Percentiles rank a stretch among this genome's conserved stretches.
Evolutionary conservation across 1,140 invertebrate species (phyloP).

Genomic region (Spodoptera litura): DNA sequence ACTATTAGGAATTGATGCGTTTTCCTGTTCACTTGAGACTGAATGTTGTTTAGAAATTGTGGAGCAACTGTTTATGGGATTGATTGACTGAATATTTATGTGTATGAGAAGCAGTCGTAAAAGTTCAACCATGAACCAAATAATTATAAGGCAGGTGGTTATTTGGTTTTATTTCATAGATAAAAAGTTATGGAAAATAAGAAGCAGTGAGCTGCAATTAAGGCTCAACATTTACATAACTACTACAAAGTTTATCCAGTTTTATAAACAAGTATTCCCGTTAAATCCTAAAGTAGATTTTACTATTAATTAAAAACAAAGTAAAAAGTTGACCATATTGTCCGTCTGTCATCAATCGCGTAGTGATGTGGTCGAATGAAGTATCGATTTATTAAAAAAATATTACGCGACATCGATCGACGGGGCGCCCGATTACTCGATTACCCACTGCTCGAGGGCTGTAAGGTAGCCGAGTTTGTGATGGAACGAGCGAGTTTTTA

Average conservation of each 20-base stretch:
- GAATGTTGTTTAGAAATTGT: slow-evolving; percentile 15
- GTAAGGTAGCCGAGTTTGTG: slow-evolving; percentile 42
- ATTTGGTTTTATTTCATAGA: neutral
- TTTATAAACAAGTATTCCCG: slow-evolving; percentile 16
- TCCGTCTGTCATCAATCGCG: slow-evolving; percentile 41
- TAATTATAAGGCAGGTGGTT: neutral
- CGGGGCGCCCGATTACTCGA: slow-evolving; percentile 47
- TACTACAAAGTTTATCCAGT: slow-evolving; percentile 5
- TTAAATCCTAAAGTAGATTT: slow-evolving; percentile 21
- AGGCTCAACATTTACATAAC: neutral
- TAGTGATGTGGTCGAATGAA: slow-evolving; percentile 47
- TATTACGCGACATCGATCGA: slow-evolving; percentile 47
- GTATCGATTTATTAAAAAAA: slow-evolving; percentile 48
- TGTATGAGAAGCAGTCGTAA: slow-evolving; percentile 11
- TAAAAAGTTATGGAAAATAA: neutral
- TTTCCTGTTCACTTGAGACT: slow-evolving; percentile 16
- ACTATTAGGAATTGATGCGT: slow-evolving; percentile 33
- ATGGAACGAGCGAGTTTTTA: slow-evolving; percentile 29
- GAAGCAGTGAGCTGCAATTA: neutral
- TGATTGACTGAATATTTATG: slow-evolving; percentile 20
- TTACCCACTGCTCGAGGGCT: slow-evolving; percentile 47
- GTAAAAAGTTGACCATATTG: slow-evolving; percentile 24
- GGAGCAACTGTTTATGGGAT: slow-evolving; percentile 5
- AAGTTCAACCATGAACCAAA: neutral
- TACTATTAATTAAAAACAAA: slow-evolving; percentile 30